A percentile compares a stretch with the other conserved stretches of the same genome.
Evolutionary conservation across 2,888 invertebrate species (phyloP).

Genomic region (Melanchra persicariae): DNA sequence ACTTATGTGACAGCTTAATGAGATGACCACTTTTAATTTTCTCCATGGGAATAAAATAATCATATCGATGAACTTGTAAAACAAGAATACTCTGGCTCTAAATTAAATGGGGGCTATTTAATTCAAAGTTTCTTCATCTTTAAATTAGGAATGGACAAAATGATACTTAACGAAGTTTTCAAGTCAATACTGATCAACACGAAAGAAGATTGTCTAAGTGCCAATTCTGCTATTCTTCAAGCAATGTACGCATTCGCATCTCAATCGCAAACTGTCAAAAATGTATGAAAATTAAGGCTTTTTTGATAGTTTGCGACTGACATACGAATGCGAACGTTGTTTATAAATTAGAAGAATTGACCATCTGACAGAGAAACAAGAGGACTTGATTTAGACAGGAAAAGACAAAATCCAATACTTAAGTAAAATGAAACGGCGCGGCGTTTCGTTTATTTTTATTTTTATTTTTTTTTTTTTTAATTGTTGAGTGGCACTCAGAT

Average conservation of each 20-base stretch:
- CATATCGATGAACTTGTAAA: background rate
- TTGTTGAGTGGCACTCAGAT: no score
- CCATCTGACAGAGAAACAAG: background rate
- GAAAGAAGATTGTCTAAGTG: background rate
- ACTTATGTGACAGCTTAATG: constrained; percentile 14
- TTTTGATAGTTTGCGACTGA: no score
- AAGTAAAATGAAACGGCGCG: no score
- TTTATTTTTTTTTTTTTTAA: no score
- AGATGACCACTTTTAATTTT: background rate
- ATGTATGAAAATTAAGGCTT: no score
- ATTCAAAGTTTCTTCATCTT: background rate
- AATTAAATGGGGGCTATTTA: no score
- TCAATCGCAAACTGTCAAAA: no score
- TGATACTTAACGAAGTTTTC: background rate
- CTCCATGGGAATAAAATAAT: constrained; percentile 1
- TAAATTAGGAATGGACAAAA: background rate
- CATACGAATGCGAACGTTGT: no score
- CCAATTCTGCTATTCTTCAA: no score
- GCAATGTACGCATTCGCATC: no score
- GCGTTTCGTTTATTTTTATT: no score
- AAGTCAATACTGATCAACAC: background rate
- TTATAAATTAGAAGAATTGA: no score
- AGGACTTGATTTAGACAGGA: background rate
- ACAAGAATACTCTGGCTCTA: background rate
- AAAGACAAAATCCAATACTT: background rate